Percentiles rank a stretch among this genome's conserved stretches.
Evolutionary conservation across 2,797 vertebrate genomes (phyloP).

Genomic region (Orientallactaga sibirica): DNA sequence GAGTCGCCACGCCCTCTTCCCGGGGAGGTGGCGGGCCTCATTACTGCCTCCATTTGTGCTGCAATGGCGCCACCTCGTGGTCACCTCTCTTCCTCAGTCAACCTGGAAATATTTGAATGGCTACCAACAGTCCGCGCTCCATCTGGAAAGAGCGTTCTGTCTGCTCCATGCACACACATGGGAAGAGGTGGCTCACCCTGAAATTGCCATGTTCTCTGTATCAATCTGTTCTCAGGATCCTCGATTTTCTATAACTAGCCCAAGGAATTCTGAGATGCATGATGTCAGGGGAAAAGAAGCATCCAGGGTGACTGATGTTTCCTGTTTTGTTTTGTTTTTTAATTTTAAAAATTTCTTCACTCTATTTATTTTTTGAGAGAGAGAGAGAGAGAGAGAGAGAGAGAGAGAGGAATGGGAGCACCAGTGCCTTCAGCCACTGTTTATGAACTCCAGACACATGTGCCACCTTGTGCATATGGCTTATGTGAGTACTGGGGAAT

Average conservation of each 20-base stretch:
- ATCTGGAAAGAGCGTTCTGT: neutral
- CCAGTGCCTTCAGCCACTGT: too few species aligned
- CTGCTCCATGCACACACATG: neutral
- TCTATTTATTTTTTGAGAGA: too few species aligned
- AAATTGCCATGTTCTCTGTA: neutral
- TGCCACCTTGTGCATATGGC: too few species aligned
- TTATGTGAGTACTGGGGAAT: too few species aligned
- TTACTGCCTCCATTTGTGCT: neutral
- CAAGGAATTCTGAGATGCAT: neutral
- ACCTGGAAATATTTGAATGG: neutral
- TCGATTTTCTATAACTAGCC: neutral
- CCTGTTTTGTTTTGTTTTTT: neutral
- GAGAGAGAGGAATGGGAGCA: too few species aligned
- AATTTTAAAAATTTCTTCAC: too few species aligned
- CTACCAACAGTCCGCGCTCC: fast-evolving
- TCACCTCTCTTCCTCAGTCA: too few species aligned
- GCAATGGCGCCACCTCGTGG: neutral
- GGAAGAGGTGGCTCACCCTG: neutral
- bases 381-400: too few species aligned
- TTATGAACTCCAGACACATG: too few species aligned
- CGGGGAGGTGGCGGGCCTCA: fast-evolving
- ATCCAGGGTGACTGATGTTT: neutral
- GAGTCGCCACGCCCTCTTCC: neutral
- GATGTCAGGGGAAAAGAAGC: neutral
- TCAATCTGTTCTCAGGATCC: neutral